phyloP scores from a whole-genome alignment of 2,113 vertebrate species.

The Lampris incognitus region DNA sequence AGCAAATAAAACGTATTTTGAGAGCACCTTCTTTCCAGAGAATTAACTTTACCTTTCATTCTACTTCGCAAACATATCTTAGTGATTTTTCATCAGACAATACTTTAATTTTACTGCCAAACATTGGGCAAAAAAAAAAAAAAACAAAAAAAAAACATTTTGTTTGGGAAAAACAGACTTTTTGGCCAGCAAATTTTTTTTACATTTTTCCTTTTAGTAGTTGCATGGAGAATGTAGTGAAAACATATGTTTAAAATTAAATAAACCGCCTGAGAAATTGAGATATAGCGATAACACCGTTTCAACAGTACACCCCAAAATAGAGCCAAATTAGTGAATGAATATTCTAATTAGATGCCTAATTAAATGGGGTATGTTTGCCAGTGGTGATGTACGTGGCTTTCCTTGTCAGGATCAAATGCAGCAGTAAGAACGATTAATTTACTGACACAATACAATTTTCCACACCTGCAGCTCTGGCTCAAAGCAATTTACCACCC shows the following conservation, averaged over 20 bases:
- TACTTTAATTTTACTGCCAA: not conserved
- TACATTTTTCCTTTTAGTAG: not conserved
- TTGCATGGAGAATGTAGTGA: not conserved
- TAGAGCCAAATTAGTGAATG: not conserved
- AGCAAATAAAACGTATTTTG: not conserved
- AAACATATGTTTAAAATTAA: not conserved
- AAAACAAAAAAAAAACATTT: too few species aligned
- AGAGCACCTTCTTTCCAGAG: not conserved
- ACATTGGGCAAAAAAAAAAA: not conserved
- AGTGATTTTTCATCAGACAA: not conserved
- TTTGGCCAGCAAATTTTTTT: too few species aligned
- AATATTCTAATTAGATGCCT: constrained; percentile 8
- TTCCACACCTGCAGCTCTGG: constrained; percentile 4
- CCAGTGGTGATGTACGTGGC: not conserved
- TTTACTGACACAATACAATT: constrained; percentile 17
- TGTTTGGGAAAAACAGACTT: too few species aligned
- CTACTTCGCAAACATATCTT: not conserved
- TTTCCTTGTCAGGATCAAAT: constrained; percentile 18
- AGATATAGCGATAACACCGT: not conserved
- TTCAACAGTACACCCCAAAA: not conserved
- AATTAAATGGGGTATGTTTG: not conserved
- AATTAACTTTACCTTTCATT: not conserved
- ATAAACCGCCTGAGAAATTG: not conserved
- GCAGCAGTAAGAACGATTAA: constrained; percentile 7
- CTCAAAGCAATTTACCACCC: constrained; percentile 24